Evolutionary conservation across 2,888 invertebrate species (phyloP).

Genomic region (Eupithecia subumbrata): DNA sequence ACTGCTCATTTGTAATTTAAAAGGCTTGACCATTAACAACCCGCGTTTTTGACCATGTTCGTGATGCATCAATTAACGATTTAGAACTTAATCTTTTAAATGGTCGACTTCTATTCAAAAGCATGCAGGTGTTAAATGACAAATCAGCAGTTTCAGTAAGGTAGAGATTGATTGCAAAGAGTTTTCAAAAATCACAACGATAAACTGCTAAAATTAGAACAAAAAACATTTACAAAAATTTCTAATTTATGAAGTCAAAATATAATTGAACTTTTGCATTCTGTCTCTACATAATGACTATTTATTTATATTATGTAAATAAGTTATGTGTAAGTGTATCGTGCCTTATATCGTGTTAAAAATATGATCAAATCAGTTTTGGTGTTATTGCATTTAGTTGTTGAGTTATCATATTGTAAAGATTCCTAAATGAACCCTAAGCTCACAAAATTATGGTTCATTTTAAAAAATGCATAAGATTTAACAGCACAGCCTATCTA

Average conservation of each 20-base stretch:
- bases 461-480: not conserved
- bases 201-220: not conserved
- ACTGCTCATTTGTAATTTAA: not conserved
- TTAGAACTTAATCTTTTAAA: not conserved
- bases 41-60: not conserved
- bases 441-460: not conserved
- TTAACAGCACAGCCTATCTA: too few species aligned
- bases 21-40: not conserved
- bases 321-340: constrained; percentile 20
- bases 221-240: not conserved
- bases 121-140: not conserved
- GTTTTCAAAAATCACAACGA: not conserved
- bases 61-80: not conserved
- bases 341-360: constrained; percentile 64
- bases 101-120: not conserved
- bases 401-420: constrained; percentile 15
- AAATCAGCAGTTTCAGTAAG: not conserved
- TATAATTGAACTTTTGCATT: not conserved
- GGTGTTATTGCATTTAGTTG: constrained; percentile 39
- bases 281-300: constrained; percentile 15
- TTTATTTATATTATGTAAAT: constrained; percentile 35
- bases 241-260: not conserved
- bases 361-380: constrained; percentile 31
- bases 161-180: not conserved
- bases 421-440: not conserved